phyloP scores from a whole-genome alignment of 2,797 vertebrate genomes.

The Muraenolepis orangiensis region DNA sequence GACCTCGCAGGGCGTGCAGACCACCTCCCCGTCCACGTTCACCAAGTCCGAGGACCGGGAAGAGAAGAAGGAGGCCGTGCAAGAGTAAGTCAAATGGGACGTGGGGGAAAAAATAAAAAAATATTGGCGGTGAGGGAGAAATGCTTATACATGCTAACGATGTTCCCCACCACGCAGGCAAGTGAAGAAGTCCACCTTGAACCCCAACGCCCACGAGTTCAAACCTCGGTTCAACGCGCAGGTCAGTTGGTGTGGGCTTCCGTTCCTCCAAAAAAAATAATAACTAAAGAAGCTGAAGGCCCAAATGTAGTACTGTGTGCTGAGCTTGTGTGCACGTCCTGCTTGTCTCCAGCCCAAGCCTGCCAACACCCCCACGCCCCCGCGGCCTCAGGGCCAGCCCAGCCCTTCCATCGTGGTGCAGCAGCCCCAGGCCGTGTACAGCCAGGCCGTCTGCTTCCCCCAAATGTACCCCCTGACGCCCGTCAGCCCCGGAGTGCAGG shows the following conservation, averaged over 20 bases:
- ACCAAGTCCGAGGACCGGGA: constrained; percentile 91
- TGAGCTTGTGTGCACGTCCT: not conserved
- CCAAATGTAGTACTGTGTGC: constrained; percentile 15
- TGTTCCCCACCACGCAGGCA: constrained; percentile 75
- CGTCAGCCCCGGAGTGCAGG: constrained; percentile 97
- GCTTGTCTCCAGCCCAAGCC: constrained; percentile 86
- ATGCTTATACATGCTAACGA: not conserved
- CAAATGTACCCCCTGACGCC: constrained; percentile 97
- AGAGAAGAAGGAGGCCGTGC: constrained; percentile 88
- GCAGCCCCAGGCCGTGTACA: constrained; percentile 89
- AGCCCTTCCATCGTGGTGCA: constrained; percentile 97
- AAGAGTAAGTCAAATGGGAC: constrained; percentile 82
- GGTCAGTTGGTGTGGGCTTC: constrained; percentile 70
- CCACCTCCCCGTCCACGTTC: constrained; percentile 77
- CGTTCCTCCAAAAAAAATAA: too few relatives aligned
- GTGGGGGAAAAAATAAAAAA: too few relatives aligned
- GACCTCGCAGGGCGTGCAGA: constrained; percentile 95
- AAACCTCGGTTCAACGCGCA: constrained; percentile 92
- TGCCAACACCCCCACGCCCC: constrained; percentile 93
- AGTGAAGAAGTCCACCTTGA: constrained; percentile 97
- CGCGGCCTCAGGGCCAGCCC: constrained; percentile 94
- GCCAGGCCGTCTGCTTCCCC: constrained; percentile 94
- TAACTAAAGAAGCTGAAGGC: too few relatives aligned
- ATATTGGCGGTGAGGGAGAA: not conserved
- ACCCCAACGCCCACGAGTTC: constrained; percentile 98